phyloP scores from a whole-genome alignment of 2,797 vertebrate genomes.

The Poeciliopsis paucimaculata region DNA sequence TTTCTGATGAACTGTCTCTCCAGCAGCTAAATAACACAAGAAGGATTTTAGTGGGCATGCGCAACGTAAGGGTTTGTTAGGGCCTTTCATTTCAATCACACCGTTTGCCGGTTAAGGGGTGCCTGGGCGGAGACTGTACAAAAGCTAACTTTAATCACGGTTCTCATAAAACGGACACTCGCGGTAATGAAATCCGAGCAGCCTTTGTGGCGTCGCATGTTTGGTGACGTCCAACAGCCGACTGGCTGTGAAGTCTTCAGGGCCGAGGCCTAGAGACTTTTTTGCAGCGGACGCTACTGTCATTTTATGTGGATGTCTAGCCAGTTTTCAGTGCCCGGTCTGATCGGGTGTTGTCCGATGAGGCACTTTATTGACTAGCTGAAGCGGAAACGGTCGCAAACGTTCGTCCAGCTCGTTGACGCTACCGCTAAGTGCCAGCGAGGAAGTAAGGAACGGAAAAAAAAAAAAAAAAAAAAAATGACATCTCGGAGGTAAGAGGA shows the following conservation, averaged over 20 bases:
- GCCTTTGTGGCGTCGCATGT: conserved; percentile 74
- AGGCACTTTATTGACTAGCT: conserved; percentile 62
- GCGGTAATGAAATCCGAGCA: conserved; percentile 34
- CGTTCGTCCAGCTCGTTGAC: conserved; percentile 62
- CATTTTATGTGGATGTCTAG: conserved; percentile 52
- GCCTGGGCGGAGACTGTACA: not conserved
- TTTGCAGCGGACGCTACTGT: conserved; percentile 40
- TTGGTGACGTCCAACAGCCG: conserved; percentile 82
- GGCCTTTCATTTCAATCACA: conserved; percentile 29
- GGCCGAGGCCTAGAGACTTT: conserved; percentile 77
- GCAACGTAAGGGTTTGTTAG: conserved; percentile 25
- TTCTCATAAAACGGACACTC: conserved; percentile 5
- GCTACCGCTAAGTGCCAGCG: conserved; percentile 72
- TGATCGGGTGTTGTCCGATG: conserved; percentile 71
- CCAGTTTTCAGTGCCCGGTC: conserved; percentile 57
- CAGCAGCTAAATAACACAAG: not conserved
- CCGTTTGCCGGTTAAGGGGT: conserved; percentile 28
- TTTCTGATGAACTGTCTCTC: not conserved
- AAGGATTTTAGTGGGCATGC: conserved; percentile 37
- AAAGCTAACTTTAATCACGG: not conserved
- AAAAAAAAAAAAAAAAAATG: conserved; percentile 68
- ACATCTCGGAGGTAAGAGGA: conserved; percentile 84
- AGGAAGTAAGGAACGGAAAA: conserved; percentile 68
- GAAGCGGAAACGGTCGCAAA: conserved; percentile 54
- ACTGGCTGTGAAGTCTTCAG: conserved; percentile 74